These are phyloP conservation scores for Brevimyrus niger DNA, from an alignment of 2,113 vertebrate species.

Conservation along the genomic window DNA sequence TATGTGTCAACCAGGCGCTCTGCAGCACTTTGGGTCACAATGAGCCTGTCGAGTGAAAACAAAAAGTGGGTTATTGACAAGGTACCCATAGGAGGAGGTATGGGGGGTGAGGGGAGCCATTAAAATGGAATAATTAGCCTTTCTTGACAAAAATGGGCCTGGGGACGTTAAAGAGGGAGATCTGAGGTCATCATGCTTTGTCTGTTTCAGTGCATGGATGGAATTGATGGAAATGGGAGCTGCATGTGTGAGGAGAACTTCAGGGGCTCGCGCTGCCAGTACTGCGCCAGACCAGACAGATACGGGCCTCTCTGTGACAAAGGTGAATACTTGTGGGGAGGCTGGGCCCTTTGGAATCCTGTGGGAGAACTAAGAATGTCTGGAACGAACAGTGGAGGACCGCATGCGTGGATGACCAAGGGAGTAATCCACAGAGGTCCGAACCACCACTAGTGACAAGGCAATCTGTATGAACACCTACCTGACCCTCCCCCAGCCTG, in stretches of 20 bases:
- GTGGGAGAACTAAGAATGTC: not conserved
- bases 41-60: not conserved
- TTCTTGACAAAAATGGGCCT: not conserved
- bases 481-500: conserved; percentile 53
- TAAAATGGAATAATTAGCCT: not conserved
- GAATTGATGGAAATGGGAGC: conserved; percentile 69
- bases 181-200: not conserved
- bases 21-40: not conserved
- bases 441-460: not conserved
- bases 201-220: conserved; percentile 65
- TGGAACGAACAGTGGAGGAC: not conserved
- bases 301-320: conserved; percentile 72
- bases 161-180: not conserved
- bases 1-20: not conserved
- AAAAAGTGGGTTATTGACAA: not conserved
- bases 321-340: conserved; percentile 48
- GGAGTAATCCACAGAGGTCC: not conserved
- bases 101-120: not conserved
- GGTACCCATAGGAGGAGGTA: not conserved
- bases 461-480: not conserved
- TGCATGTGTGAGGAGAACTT: conserved; percentile 72
- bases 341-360: not conserved
- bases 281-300: conserved; percentile 66
- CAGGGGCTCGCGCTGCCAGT: conserved; percentile 73
- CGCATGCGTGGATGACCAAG: not conserved